These are phyloP conservation scores for Fistularia tabacaria DNA, from an alignment of 2,797 vertebrate genomes.

Conservation along the genomic window DNA sequence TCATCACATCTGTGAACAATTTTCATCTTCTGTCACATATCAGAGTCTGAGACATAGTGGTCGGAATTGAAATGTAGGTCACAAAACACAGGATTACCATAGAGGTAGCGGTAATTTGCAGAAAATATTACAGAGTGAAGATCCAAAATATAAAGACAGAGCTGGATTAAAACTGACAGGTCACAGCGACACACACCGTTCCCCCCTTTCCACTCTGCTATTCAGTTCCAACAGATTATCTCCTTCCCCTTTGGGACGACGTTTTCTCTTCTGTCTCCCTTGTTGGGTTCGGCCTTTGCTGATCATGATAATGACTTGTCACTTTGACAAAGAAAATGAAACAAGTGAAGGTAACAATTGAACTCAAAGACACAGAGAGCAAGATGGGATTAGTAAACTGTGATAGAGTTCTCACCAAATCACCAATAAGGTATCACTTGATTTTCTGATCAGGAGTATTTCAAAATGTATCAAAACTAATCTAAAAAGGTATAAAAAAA, in stretches of 20 bases:
- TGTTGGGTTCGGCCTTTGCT: no score
- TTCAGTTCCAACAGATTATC: slow-evolving; percentile 39
- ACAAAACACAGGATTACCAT: slow-evolving; percentile 56
- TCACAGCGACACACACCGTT: slow-evolving; percentile 32
- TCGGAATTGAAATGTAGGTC: slow-evolving; percentile 49
- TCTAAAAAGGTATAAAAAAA: background rate
- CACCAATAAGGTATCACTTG: no score
- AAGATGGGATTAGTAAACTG: no score
- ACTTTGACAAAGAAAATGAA: background rate
- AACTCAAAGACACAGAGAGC: background rate
- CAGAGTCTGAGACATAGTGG: slow-evolving; percentile 2
- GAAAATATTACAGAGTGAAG: slow-evolving; percentile 54
- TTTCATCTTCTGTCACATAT: slow-evolving; percentile 12
- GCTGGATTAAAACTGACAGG: slow-evolving; percentile 47
- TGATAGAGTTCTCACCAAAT: no score
- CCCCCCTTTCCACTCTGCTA: slow-evolving; percentile 25
- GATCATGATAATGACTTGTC: background rate
- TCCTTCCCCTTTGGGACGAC: background rate
- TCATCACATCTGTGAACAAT: slow-evolving; percentile 12
- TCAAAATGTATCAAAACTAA: background rate
- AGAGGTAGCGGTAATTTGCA: slow-evolving; percentile 63
- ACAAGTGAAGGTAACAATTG: background rate
- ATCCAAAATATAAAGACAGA: slow-evolving; percentile 51
- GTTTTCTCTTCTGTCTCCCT: background rate
- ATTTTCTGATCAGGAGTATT: background rate